Evolutionary conservation across 2,888 invertebrate genomes (phyloP).

Genomic region (Netelia virgata): DNA sequence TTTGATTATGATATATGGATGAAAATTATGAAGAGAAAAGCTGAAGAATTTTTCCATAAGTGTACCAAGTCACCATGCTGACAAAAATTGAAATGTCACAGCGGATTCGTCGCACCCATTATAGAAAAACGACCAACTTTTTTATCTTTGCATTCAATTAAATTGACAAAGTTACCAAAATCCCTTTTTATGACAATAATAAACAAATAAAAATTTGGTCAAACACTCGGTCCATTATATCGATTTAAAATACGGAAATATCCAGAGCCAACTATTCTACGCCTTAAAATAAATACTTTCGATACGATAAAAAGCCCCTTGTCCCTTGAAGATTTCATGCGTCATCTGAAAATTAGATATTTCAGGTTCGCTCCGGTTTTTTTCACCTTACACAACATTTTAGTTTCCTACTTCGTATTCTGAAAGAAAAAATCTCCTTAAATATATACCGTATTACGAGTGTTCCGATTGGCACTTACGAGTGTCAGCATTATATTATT

Average conservation of each 20-base stretch:
- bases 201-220: not conserved
- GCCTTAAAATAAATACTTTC: conserved; percentile 3
- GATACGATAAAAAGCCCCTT: not conserved
- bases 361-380: conserved; percentile 19
- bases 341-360: conserved; percentile 26
- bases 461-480: not conserved
- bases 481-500: conserved; percentile 24
- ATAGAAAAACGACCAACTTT: not conserved
- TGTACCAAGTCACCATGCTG: too few relatives aligned
- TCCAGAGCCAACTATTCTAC: conserved; percentile 43
- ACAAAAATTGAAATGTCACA: not conserved
- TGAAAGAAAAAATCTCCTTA: conserved; percentile 1
- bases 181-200: too few relatives aligned
- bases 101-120: not conserved
- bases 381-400: conserved; percentile 5
- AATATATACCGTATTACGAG: conserved; percentile 27
- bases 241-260: not conserved
- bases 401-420: not conserved
- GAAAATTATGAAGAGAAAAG: not conserved
- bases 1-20: too few relatives aligned
- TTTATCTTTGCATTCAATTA: not conserved
- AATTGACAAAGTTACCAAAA: not conserved
- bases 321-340: conserved; percentile 37
- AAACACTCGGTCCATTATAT: not conserved
- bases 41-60: not conserved